Percentiles rank a stretch among this genome's conserved stretches.
Evolutionary conservation across 2,797 vertebrate species (phyloP).

Genomic region (Dermochelys coriacea): DNA sequence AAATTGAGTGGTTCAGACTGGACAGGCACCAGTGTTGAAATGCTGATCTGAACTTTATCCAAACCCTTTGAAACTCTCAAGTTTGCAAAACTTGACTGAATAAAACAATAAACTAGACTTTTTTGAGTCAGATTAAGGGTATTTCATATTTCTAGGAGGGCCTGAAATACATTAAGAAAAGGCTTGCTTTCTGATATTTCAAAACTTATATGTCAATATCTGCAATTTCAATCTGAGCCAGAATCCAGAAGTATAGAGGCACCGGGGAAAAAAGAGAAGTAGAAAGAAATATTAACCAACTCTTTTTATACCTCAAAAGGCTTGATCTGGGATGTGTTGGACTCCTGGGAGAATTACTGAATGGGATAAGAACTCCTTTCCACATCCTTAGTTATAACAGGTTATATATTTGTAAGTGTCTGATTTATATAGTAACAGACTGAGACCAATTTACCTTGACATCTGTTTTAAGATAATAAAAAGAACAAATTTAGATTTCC

Average conservation of each 20-base stretch:
- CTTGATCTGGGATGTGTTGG: background rate
- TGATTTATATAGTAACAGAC: background rate
- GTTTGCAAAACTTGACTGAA: background rate
- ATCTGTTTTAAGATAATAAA: background rate
- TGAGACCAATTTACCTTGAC: background rate
- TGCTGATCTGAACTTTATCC: background rate
- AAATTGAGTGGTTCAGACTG: background rate
- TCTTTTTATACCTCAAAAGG: background rate
- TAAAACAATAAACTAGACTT: accelerated
- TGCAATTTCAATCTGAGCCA: background rate
- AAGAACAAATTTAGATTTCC: background rate
- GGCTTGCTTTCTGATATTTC: background rate
- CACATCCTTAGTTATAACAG: background rate
- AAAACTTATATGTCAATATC: background rate
- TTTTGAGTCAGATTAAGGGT: accelerated
- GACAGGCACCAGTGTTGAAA: background rate
- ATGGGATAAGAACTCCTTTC: background rate
- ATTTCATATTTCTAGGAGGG: background rate
- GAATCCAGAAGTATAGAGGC: background rate
- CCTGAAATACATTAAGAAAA: background rate
- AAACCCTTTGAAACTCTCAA: background rate
- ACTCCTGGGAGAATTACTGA: background rate
- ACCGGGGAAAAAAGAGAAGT: background rate
- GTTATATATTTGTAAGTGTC: background rate
- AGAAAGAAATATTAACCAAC: background rate